Evolutionary conservation across 2,113 vertebrate genomes (phyloP), one percentile per base, ranked within the genome.

Genomic region (Dolichotis patagonum): DNA sequence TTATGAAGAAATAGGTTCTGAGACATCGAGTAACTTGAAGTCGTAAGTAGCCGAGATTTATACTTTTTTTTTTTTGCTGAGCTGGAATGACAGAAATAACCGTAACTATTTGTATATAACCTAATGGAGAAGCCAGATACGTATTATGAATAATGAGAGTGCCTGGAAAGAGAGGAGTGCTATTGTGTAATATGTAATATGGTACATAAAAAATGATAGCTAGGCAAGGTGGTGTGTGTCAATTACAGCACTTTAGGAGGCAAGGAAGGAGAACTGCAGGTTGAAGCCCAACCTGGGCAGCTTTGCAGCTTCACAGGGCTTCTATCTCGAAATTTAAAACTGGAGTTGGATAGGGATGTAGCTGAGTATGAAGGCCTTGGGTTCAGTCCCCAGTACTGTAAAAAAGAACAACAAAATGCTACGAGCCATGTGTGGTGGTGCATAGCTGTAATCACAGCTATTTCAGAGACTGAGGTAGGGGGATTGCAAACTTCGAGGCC

Each of bases 1-100:
- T 86, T 67, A 56, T 71, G 52, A 96, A 93, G 80, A 95, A 87
- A 77, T 22, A 75, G 52, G 2, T 90, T 90, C 52, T 71, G 69
- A 82, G 75, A 95, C 32, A 24, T 63, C 52, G 63, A 1, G 41
- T 92, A 69, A 67, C 11, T 77, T 86, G 32, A 38, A 60, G 17
- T 69, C 67, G 14, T 83, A 75, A 92, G 16, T 91, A 35, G 49
- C 75, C 49, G 69, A 83, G 30, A 90, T 92, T 88, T 92, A 92
- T 19, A 20, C 77, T 54, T 80, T 78, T 30, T 77, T 16, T 46
- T 75, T 28, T 73, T 20, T 38, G 7, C 77, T 10, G 16, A 10
- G 28, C 30, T 80, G 77, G 30, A 80, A 80, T 80, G 46, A 80
- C 30, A 80, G 41, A 41, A 92, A 88, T 62, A 43, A 19, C 78